Evolutionary conservation across 2,113 vertebrate genomes (phyloP).

Genomic region (Opisthocomus hoazin): DNA sequence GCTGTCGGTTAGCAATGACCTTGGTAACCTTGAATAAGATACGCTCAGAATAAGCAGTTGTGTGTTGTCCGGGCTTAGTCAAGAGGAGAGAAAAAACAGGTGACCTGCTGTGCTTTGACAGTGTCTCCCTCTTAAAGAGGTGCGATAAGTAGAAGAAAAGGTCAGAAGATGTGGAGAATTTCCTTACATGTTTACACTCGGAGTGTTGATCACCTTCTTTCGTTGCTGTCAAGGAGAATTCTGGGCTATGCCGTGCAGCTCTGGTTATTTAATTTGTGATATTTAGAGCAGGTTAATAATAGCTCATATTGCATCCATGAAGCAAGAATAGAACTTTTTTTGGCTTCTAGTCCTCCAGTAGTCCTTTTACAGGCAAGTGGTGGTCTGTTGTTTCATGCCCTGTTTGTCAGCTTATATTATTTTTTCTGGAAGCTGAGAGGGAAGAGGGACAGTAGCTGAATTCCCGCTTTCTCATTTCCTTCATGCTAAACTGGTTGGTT

Average conservation of each 20-base stretch:
- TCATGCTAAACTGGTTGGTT: background rate
- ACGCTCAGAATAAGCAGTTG: background rate
- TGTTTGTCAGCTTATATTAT: background rate
- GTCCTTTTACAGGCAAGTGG: background rate
- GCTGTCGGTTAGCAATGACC: background rate
- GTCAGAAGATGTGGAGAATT: background rate
- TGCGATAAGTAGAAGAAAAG: background rate
- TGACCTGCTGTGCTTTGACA: background rate
- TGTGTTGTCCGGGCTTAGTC: background rate
- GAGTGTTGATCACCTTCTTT: background rate
- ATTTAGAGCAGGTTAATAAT: slow-evolving; percentile 32
- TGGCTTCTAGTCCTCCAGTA: background rate
- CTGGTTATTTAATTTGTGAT: background rate
- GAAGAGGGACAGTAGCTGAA: background rate
- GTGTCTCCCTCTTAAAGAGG: background rate
- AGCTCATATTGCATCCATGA: background rate
- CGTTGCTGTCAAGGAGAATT: background rate
- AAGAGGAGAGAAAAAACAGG: rapidly evolving
- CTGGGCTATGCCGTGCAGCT: background rate
- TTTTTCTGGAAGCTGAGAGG: background rate
- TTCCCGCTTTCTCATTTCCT: background rate
- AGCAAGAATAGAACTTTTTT: background rate
- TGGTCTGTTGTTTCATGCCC: background rate
- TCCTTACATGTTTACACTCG: background rate
- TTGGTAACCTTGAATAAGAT: background rate